Evolutionary conservation across 2,113 vertebrate genomes (phyloP).

Genomic region (Cyanoramphus novaezelandiae): DNA sequence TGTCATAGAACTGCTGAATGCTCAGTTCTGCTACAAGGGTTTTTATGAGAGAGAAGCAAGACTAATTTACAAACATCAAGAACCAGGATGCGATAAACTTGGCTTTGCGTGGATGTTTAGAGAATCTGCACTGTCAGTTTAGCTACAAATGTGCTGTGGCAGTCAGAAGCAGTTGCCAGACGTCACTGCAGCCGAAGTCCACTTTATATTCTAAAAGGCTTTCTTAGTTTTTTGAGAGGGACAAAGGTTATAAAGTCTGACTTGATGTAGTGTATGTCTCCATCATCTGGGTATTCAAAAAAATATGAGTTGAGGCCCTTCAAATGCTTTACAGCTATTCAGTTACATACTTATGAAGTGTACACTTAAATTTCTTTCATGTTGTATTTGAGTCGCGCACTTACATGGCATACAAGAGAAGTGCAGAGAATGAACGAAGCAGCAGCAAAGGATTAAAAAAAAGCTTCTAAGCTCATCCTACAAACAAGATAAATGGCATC

Average conservation of each 20-base stretch:
- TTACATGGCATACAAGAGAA: neutral
- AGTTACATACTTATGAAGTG: neutral
- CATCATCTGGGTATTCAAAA: neutral
- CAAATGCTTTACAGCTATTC: neutral
- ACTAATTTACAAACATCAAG: constrained; percentile 42
- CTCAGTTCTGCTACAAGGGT: constrained; percentile 39
- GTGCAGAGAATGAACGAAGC: neutral
- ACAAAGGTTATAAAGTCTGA: neutral
- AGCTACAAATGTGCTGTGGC: constrained; percentile 8
- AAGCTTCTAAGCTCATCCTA: neutral
- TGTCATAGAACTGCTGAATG: constrained; percentile 26
- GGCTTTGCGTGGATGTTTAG: neutral
- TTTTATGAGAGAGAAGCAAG: constrained; percentile 51
- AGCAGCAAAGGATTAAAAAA: neutral
- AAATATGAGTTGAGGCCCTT: neutral
- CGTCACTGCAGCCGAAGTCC: neutral
- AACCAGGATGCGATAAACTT: constrained; percentile 2
- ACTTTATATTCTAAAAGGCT: neutral
- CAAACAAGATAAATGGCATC: neutral
- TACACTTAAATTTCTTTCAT: neutral
- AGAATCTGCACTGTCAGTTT: neutral
- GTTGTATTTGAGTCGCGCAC: neutral
- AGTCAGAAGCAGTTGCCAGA: neutral
- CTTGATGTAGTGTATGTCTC: neutral
- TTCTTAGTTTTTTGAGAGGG: neutral